Percentiles rank a stretch among this genome's conserved stretches.
These are phyloP conservation scores for Diploscapter pachys DNA, from an alignment of 1,140 invertebrate genomes.

Conservation along the genomic window DNA sequence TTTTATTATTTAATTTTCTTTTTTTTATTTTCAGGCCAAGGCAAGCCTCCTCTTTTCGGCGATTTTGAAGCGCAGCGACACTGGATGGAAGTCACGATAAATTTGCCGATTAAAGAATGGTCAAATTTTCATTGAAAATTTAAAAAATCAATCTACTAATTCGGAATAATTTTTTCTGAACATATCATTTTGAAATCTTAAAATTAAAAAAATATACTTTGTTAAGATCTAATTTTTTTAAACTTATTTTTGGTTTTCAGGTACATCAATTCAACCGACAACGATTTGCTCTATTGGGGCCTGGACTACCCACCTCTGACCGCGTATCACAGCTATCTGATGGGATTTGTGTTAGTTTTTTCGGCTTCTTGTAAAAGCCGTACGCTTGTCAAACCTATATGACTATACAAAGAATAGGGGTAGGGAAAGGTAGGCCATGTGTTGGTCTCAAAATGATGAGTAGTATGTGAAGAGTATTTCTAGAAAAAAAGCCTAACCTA, in stretches of 20 bases:
- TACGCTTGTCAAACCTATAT: too few relatives aligned
- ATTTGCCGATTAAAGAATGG: slow-evolving; percentile 73
- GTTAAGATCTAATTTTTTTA: too few relatives aligned
- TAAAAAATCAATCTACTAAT: slow-evolving; percentile 45
- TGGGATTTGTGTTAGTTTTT: slow-evolving; percentile 56
- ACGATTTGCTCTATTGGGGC: slow-evolving; percentile 95
- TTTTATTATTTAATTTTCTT: too few relatives aligned
- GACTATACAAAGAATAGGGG: too few relatives aligned
- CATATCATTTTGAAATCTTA: too few relatives aligned
- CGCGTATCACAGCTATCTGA: slow-evolving; percentile 88
- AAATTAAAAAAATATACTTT: too few relatives aligned
- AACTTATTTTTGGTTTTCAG: slow-evolving; percentile 62
- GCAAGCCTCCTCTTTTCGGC: slow-evolving; percentile 84
- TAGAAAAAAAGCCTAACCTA: too few relatives aligned
- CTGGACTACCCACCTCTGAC: slow-evolving; percentile 97
- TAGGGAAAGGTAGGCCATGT: too few relatives aligned
- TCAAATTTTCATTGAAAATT: slow-evolving; percentile 52
- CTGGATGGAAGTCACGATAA: slow-evolving; percentile 95
- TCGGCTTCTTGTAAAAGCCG: background rate
- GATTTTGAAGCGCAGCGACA: slow-evolving; percentile 99
- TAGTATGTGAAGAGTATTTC: too few relatives aligned
- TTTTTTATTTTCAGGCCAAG: slow-evolving; percentile 60
- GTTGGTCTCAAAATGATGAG: too few relatives aligned
- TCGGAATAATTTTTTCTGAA: too few relatives aligned
- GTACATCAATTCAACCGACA: slow-evolving; percentile 82